phyloP scores from a whole-genome alignment of 1,140 invertebrate genomes.

The Achatina immaculata region DNA sequence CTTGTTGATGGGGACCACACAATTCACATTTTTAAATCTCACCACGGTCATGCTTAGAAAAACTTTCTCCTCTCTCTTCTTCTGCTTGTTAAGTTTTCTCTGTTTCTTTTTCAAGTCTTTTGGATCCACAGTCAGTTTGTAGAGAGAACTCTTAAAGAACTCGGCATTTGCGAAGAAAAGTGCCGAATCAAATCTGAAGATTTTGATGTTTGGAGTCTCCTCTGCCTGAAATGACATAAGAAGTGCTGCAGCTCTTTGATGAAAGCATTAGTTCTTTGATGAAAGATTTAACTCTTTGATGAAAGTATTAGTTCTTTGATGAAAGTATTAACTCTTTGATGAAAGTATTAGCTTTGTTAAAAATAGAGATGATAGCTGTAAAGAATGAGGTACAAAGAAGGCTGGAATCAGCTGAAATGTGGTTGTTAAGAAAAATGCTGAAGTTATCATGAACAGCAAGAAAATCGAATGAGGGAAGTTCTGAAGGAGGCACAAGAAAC shows the following conservation, averaged over 20 bases:
- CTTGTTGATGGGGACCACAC: too few species aligned
- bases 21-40: too few species aligned
- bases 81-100: conserved; percentile 48
- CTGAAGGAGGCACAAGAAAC: too few species aligned
- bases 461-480: too few species aligned
- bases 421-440: too few species aligned
- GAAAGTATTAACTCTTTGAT: background rate
- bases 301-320: background rate
- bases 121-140: conserved; percentile 63
- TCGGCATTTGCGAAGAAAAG: conserved; percentile 70
- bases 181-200: conserved; percentile 69
- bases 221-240: conserved; percentile 60
- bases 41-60: conserved; percentile 30
- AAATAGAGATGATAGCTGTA: too few species aligned
- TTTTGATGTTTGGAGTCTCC: conserved; percentile 69
- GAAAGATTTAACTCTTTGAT: background rate
- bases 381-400: too few species aligned
- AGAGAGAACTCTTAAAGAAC: conserved; percentile 65
- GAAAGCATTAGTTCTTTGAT: background rate
- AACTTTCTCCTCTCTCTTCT: conserved; percentile 26
- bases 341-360: background rate
- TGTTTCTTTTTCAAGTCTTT: conserved; percentile 53
- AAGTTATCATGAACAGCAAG: too few species aligned
- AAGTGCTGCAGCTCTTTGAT: background rate
- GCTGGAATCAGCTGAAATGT: too few species aligned